Evolutionary conservation across 2,888 invertebrate genomes (phyloP), one percentile per base, ranked within the genome.

Genomic region (Kuschelorhynchus macadamiae): DNA sequence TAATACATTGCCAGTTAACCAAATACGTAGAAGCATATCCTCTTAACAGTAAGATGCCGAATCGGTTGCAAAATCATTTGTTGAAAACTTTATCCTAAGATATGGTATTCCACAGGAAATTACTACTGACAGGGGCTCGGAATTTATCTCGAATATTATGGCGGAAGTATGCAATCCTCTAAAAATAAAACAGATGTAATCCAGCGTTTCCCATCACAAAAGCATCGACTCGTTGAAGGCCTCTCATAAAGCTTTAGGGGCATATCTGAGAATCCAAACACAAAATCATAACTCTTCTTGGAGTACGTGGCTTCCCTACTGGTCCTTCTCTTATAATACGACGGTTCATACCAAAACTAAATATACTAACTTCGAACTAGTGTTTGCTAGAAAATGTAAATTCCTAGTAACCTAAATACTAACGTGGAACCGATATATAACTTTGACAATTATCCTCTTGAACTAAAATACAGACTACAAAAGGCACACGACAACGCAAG

Each of bases 251-350:
- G 32, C 16, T 57, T 39, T 49, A 21, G 25, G 56, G 59, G n/a
- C 72, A 57, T 59, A 52, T 72, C 4, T 71, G 72, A 4, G 52
- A 33, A 52, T 62, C 64, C 64, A 71, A 50, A 52, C 59, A 0
- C 12, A 57, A n/a, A n/a, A 46, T 18, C 32, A 62, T 32, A 11
- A 49, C 17, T 36, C 9, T 17, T 17, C 65, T 16, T 72, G 74
- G 72, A 74, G 72, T 60, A 49, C 49, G 11, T 74, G 73, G 74
- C 8, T 75, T n/a, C 63, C 68, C 0, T 73, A 49, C 57, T 74
- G 75, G 73, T 70, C 69, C 69, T 74, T 75, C 61, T 11, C 73
- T 1, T 74, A 69, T 57, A 75, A 73, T 33, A 75, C 36, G 5
- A 66, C 72, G 8, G 72, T 74, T 1, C 73, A 75, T 42, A 65